Percentiles rank a stretch among this genome's conserved stretches.
phyloP scores from a whole-genome alignment of 2,113 vertebrate genomes.

The Bubo scandiacus region DNA sequence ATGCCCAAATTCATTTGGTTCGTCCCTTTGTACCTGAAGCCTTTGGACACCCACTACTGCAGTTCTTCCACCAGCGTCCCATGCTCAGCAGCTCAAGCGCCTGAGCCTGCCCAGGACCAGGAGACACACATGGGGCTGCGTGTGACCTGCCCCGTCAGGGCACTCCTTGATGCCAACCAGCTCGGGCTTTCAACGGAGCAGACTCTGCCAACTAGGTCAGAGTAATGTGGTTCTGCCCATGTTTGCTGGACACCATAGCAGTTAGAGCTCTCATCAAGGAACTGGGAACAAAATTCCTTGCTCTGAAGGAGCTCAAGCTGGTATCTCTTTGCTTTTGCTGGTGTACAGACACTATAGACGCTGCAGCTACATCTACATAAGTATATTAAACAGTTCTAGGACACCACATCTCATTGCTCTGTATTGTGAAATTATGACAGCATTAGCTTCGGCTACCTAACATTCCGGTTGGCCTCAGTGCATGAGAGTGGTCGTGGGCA shows the following conservation, averaged over 20 bases:
- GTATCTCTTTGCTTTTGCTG: not conserved
- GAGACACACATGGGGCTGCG: rapidly evolving
- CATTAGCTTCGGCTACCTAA: not conserved
- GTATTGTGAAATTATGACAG: not conserved
- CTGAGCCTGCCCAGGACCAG: not conserved
- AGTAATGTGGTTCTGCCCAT: not conserved
- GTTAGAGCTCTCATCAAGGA: not conserved
- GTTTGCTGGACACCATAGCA: not conserved
- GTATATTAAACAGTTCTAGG: not conserved
- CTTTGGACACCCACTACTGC: not conserved
- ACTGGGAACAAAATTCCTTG: not conserved
- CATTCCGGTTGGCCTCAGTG: not conserved
- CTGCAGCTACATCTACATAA: not conserved
- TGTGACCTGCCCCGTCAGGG: not conserved
- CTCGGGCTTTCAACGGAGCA: not conserved
- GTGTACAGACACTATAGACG: not conserved
- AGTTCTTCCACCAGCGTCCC: not conserved
- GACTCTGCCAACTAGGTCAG: not conserved
- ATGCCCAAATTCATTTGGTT: not conserved
- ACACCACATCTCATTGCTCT: not conserved
- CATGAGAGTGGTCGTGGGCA: rapidly evolving
- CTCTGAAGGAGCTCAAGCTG: not conserved
- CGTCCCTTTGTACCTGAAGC: not conserved
- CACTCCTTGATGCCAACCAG: not conserved
- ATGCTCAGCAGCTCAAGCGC: not conserved